phyloP scores from a whole-genome alignment of 1,140 invertebrate species.

The Drosophila willistoni region DNA sequence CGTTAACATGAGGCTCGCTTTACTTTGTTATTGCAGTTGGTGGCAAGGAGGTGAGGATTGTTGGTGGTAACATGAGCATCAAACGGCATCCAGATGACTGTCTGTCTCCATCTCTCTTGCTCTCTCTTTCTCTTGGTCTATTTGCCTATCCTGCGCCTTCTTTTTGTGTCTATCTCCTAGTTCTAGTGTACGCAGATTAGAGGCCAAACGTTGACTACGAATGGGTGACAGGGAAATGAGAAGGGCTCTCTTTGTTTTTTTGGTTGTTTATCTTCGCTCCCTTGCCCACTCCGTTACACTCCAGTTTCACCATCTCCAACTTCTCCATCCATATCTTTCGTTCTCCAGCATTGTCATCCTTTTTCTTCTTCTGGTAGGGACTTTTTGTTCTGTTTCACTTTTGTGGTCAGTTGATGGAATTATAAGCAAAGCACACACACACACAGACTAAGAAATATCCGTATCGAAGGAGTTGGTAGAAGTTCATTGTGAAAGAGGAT shows the following conservation, averaged over 20 bases:
- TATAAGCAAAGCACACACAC: slow-evolving; percentile 6
- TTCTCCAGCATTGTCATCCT: not conserved
- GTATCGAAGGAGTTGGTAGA: not conserved
- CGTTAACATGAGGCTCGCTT: slow-evolving; percentile 72
- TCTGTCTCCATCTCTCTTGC: not conserved
- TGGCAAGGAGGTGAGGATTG: not conserved
- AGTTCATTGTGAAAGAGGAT: not conserved
- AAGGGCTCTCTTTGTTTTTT: slow-evolving; percentile 16
- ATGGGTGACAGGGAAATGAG: slow-evolving; percentile 37
- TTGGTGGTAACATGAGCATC: slow-evolving; percentile 52
- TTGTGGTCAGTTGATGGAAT: slow-evolving; percentile 25
- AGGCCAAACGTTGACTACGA: slow-evolving; percentile 49
- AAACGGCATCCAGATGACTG: slow-evolving; percentile 39
- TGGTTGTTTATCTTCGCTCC: slow-evolving; percentile 3
- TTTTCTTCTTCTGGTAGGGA: not conserved
- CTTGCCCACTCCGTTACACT: not conserved
- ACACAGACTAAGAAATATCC: not conserved
- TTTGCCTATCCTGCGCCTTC: not conserved
- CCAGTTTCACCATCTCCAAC: not conserved
- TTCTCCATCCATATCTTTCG: not conserved
- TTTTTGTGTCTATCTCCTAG: not conserved
- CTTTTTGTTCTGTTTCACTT: slow-evolving; percentile 6
- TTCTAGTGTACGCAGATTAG: slow-evolving; percentile 57
- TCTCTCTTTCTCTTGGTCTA: not conserved
- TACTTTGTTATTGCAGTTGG: slow-evolving; percentile 35